Evolutionary conservation across 2,113 vertebrate species (phyloP).

Genomic region (Donacobius atricapilla): DNA sequence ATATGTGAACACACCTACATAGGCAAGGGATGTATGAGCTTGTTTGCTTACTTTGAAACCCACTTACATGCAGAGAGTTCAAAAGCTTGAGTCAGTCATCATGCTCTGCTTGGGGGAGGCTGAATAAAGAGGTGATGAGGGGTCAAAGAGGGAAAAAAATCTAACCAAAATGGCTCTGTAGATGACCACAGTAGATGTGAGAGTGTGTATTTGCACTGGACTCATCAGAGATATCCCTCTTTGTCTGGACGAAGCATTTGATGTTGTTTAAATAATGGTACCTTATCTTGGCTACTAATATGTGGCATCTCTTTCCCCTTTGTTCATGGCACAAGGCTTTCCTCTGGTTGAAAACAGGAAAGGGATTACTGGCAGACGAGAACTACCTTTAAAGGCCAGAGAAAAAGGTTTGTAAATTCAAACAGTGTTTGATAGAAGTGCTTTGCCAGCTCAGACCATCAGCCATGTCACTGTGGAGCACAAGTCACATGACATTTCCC

Average conservation of each 20-base stretch:
- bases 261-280: slow-evolving; percentile 5
- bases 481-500: not conserved
- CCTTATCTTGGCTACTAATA: slow-evolving; percentile 37
- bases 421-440: not conserved
- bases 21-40: slow-evolving; percentile 17
- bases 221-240: slow-evolving; percentile 9
- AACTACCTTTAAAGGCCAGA: not conserved
- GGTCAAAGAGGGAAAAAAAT: slow-evolving; percentile 5
- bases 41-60: slow-evolving; percentile 59
- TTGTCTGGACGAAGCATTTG: slow-evolving; percentile 11
- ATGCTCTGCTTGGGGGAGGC: not conserved
- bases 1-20: slow-evolving; percentile 45
- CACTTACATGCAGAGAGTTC: slow-evolving; percentile 1
- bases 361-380: not conserved
- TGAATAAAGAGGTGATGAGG: slow-evolving; percentile 32
- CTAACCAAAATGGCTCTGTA: not conserved
- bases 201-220: not conserved
- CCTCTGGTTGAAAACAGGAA: slow-evolving; percentile 11
- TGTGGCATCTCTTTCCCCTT: not conserved
- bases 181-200: not conserved
- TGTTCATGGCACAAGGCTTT: slow-evolving; percentile 26
- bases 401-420: not conserved
- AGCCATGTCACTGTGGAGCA: not conserved
- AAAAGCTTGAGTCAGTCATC: slow-evolving; percentile 54
- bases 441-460: not conserved